These are phyloP conservation scores for Drosophila mettleri DNA, from an alignment of 2,888 invertebrate genomes.

Conservation along the genomic window DNA sequence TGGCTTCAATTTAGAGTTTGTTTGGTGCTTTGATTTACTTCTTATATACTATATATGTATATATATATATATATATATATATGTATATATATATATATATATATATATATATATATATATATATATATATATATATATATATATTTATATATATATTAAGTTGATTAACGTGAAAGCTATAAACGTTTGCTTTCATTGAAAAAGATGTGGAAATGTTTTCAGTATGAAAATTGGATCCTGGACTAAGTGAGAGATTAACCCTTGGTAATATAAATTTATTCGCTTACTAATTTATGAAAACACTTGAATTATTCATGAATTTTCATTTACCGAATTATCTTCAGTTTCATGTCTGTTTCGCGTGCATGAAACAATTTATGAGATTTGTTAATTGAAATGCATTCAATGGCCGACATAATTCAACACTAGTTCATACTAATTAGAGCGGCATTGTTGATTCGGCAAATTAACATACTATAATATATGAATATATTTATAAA, in stretches of 20 bases:
- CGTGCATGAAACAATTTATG: neutral
- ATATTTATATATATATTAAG: too few relatives aligned
- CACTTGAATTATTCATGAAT: neutral
- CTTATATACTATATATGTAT: too few relatives aligned
- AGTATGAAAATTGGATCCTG: too few relatives aligned
- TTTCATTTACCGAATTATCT: neutral
- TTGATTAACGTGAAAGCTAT: too few relatives aligned
- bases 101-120: too few relatives aligned
- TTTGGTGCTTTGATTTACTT: too few relatives aligned
- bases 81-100: too few relatives aligned
- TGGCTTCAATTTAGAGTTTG: neutral
- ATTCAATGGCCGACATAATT: neutral
- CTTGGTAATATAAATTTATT: neutral
- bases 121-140: too few relatives aligned
- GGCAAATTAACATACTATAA: neutral
- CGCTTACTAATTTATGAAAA: neutral
- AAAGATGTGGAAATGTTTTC: too few relatives aligned
- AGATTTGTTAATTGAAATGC: conserved; percentile 9
- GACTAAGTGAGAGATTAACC: neutral
- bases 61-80: too few relatives aligned
- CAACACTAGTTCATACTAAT: neutral
- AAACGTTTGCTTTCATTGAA: too few relatives aligned
- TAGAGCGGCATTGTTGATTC: conserved; percentile 2
- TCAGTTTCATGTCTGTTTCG: neutral
- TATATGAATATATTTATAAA: neutral